Percentiles rank a stretch among this genome's conserved stretches.
phyloP scores from a whole-genome alignment of 1,140 invertebrate species.

The Magallana gigas region DNA sequence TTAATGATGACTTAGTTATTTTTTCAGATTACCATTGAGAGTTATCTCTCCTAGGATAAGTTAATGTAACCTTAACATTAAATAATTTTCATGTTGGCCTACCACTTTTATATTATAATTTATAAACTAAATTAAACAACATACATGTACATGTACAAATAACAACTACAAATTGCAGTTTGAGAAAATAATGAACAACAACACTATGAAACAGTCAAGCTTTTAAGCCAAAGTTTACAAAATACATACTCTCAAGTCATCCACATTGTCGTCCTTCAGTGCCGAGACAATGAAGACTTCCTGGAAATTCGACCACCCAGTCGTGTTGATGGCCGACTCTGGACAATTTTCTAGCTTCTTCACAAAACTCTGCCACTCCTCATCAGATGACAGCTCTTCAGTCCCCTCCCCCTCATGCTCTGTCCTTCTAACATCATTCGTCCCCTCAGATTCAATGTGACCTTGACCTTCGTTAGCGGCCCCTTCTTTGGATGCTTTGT shows the following conservation, averaged over 20 bases:
- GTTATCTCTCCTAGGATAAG: too few species aligned
- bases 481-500: not conserved
- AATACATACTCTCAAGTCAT: conserved; percentile 85
- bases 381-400: not conserved
- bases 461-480: not conserved
- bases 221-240: not conserved
- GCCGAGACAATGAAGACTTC: conserved; percentile 95
- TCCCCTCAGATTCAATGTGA: not conserved
- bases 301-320: conserved; percentile 87
- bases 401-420: not conserved
- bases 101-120: too few species aligned
- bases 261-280: conserved; percentile 87
- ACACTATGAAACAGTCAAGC: not conserved
- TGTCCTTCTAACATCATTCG: too few species aligned
- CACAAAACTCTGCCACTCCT: not conserved
- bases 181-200: not conserved
- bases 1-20: too few species aligned
- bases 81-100: too few species aligned
- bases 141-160: too few species aligned
- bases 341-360: conserved; percentile 62
- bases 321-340: conserved; percentile 16
- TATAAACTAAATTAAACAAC: too few species aligned
- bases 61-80: too few species aligned
- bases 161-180: too few species aligned
- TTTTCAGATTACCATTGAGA: too few species aligned